These are phyloP conservation scores for Xenops minutus DNA, from an alignment of 2,797 vertebrate species.

Conservation along the genomic window DNA sequence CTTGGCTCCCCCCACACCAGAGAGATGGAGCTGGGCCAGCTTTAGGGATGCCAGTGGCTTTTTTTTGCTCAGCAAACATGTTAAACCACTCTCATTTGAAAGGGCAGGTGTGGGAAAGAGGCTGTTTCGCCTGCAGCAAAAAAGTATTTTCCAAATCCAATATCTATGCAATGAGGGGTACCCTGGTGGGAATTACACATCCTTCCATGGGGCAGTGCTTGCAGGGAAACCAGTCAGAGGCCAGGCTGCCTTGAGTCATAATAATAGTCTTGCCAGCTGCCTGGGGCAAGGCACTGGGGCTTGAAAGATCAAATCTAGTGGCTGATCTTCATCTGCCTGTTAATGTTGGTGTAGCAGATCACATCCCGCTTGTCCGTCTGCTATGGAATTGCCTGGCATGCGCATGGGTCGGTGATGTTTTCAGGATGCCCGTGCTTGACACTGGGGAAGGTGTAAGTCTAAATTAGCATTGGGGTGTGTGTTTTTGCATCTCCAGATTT, in stretches of 20 bases:
- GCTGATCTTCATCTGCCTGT: not conserved
- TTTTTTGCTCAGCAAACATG: not conserved
- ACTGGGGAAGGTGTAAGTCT: not conserved
- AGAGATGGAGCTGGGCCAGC: not conserved
- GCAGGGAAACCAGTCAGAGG: not conserved
- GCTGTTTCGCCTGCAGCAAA: not conserved
- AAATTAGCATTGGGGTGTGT: not conserved
- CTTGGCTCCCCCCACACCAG: fast-evolving
- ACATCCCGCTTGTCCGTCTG: fast-evolving
- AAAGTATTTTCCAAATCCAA: slow-evolving; percentile 23
- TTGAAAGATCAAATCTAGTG: not conserved
- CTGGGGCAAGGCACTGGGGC: not conserved
- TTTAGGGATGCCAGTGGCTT: not conserved
- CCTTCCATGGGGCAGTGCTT: not conserved
- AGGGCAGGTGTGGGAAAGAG: not conserved
- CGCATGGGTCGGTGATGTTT: fast-evolving
- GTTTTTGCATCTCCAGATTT: not conserved
- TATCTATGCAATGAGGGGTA: slow-evolving; percentile 37
- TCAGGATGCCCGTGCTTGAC: not conserved
- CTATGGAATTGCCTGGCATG: not conserved
- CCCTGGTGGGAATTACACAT: not conserved
- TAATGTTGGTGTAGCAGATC: not conserved
- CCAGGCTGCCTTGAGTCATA: not conserved
- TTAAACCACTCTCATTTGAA: not conserved
- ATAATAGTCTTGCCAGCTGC: slow-evolving; percentile 1